phyloP scores from a whole-genome alignment of 2,113 vertebrate genomes.

The Chinchilla lanigera region DNA sequence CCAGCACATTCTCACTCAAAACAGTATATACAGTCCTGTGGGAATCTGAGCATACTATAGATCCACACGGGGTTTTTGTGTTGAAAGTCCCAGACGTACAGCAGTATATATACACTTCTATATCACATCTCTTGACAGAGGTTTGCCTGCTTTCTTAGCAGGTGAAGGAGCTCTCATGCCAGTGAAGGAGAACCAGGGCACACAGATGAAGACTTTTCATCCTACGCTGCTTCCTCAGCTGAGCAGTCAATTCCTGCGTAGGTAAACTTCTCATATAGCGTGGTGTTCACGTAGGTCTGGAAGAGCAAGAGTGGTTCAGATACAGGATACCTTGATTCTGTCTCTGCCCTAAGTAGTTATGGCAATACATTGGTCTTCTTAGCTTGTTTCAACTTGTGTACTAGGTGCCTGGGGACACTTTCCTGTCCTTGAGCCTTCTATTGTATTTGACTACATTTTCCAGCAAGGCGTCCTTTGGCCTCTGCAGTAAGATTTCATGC shows the following conservation, averaged over 20 bases:
- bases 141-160: neutral
- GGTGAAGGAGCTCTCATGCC: neutral
- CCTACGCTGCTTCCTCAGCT: constrained; percentile 92
- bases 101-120: constrained; percentile 63
- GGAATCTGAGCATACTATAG: constrained; percentile 68
- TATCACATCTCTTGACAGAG: constrained; percentile 74
- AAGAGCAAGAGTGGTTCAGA: constrained; percentile 53
- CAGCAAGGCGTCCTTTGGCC: neutral
- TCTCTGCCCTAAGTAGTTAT: rapidly evolving
- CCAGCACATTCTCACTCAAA: constrained; percentile 74
- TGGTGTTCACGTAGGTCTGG: constrained; percentile 94
- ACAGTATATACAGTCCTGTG: constrained; percentile 79
- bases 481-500: neutral
- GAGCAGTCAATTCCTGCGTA: constrained; percentile 94
- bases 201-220: neutral
- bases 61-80: constrained; percentile 63
- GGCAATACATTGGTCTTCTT: neutral
- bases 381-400: neutral
- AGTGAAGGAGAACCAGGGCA: neutral
- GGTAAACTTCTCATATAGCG: constrained; percentile 94
- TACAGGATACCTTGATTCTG: neutral
- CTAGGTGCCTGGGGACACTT: neutral
- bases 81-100: constrained; percentile 70
- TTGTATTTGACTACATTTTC: neutral
- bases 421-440: neutral